Evolutionary conservation across 2,797 vertebrate genomes (phyloP).

Genomic region (Clarias fuscus): DNA sequence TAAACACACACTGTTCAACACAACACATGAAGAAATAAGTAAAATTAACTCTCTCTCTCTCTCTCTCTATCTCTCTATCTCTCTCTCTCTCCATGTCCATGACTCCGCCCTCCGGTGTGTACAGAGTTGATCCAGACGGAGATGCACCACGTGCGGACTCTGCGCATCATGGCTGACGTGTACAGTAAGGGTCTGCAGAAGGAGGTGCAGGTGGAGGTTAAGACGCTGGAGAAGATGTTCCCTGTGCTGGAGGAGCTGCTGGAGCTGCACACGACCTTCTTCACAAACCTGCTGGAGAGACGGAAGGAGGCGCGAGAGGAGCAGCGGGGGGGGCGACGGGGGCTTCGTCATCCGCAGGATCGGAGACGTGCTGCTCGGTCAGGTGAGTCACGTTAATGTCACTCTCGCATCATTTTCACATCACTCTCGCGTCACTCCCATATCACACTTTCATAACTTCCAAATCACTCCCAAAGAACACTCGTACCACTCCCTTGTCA

Average conservation of each 20-base stretch:
- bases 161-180: conserved; percentile 92
- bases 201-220: conserved; percentile 83
- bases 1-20: too few relatives aligned
- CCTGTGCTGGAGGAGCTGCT: conserved; percentile 86
- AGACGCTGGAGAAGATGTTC: conserved; percentile 85
- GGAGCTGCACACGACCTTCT: conserved; percentile 84
- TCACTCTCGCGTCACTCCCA: not conserved
- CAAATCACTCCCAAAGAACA: too few relatives aligned
- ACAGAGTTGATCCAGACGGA: conserved; percentile 92
- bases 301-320: conserved; percentile 73
- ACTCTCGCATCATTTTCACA: not conserved
- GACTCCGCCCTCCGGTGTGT: not conserved
- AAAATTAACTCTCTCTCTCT: not conserved
- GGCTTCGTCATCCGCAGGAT: conserved; percentile 84
- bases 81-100: not conserved
- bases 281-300: conserved; percentile 83
- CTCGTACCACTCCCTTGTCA: not conserved
- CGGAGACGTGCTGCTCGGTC: conserved; percentile 83
- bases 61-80: not conserved
- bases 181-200: conserved; percentile 86
- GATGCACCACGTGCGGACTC: conserved; percentile 88
- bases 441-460: not conserved
- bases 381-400: conserved; percentile 68
- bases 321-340: conserved; percentile 74
- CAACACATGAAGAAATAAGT: too few relatives aligned